These are phyloP conservation scores for Monodelphis domestica DNA, from an alignment of 2,797 vertebrate species.

Conservation along the genomic window DNA sequence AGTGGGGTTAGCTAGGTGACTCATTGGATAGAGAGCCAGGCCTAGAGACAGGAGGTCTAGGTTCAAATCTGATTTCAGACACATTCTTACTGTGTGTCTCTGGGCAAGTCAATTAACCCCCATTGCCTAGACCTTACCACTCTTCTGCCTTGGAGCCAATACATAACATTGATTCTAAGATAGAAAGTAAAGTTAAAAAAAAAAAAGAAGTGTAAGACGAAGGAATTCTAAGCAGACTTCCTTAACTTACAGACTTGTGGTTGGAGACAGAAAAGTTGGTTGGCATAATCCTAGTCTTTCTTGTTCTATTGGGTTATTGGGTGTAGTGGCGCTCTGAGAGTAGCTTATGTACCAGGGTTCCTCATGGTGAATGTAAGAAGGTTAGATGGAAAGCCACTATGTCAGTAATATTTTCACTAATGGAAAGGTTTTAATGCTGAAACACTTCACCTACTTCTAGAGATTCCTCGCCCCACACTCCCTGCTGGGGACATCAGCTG, in stretches of 20 bases:
- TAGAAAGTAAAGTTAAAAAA: too few relatives aligned
- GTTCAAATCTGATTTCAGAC: too few relatives aligned
- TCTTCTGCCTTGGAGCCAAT: too few relatives aligned
- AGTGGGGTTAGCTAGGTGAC: too few relatives aligned
- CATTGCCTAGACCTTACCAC: too few relatives aligned
- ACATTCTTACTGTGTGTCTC: too few relatives aligned
- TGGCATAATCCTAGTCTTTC: neutral
- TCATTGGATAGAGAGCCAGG: too few relatives aligned
- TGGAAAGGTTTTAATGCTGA: neutral
- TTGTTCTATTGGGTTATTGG: neutral
- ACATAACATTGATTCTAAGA: too few relatives aligned
- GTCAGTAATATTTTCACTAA: neutral
- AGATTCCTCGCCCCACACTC: neutral
- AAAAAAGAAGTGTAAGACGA: too few relatives aligned
- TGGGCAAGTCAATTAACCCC: too few relatives aligned
- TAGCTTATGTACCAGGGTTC: neutral
- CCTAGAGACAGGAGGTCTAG: too few relatives aligned
- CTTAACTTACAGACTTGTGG: neutral
- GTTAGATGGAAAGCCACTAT: neutral
- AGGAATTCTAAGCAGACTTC: neutral
- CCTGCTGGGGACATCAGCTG: neutral
- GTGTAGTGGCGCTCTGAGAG: neutral
- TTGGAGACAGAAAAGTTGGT: neutral
- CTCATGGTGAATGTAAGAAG: neutral
- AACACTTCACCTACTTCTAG: neutral